A percentile compares a stretch with the other conserved stretches of the same genome.
Evolutionary conservation across 1,140 invertebrate species (phyloP).

Genomic region (Dinoponera quadriceps): DNA sequence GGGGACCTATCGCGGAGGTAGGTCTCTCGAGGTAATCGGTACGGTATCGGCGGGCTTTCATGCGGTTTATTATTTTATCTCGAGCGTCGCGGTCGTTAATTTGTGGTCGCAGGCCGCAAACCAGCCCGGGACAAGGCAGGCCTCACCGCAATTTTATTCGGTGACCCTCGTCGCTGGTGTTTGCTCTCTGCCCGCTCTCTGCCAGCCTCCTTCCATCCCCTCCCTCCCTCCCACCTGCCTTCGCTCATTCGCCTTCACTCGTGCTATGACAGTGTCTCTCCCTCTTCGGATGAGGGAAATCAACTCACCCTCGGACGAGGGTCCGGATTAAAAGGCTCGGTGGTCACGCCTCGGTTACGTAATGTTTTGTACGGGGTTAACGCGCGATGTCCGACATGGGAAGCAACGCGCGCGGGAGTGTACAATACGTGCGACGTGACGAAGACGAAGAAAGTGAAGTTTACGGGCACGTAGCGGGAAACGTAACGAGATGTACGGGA

Average conservation of each 20-base stretch:
- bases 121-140: slow-evolving; percentile 49
- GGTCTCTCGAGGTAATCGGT: slow-evolving; percentile 73
- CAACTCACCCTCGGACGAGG: slow-evolving; percentile 53
- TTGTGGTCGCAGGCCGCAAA: slow-evolving; percentile 66
- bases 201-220: not conserved
- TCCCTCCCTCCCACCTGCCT: not conserved
- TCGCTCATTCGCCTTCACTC: not conserved
- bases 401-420: not conserved
- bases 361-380: slow-evolving; percentile 40
- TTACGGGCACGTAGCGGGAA: not conserved
- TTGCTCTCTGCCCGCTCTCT: slow-evolving; percentile 49
- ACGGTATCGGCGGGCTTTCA: slow-evolving; percentile 71
- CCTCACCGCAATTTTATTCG: slow-evolving; percentile 69
- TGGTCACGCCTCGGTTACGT: slow-evolving; percentile 39
- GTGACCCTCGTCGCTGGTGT: slow-evolving; percentile 60
- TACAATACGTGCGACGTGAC: slow-evolving; percentile 6
- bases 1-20: slow-evolving; percentile 65
- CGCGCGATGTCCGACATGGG: slow-evolving; percentile 9
- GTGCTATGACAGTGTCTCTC: slow-evolving; percentile 1
- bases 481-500: not conserved
- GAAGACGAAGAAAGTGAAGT: not conserved
- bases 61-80: slow-evolving; percentile 75
- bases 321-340: slow-evolving; percentile 56
- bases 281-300: slow-evolving; percentile 54
- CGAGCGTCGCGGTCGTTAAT: slow-evolving; percentile 74